Evolutionary conservation across 2,888 invertebrate species (phyloP).

Genomic region (Blera fallax): DNA sequence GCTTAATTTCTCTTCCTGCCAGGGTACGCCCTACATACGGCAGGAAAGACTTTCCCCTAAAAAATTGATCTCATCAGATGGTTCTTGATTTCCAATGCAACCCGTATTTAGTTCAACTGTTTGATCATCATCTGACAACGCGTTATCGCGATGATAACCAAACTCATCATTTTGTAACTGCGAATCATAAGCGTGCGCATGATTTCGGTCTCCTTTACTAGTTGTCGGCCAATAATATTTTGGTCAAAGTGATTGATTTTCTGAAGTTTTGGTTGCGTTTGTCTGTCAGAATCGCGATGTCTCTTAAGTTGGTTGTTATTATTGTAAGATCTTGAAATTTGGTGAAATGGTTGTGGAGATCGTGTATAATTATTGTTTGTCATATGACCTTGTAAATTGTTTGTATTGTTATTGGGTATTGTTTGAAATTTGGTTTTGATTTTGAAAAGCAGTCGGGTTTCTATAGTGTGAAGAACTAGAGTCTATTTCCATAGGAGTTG

Average conservation of each 20-base stretch:
- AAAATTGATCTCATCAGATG: conserved; percentile 15
- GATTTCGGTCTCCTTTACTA: not conserved
- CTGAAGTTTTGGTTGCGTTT: conserved; percentile 7
- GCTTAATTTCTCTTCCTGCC: conserved; percentile 34
- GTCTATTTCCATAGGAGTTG: not conserved
- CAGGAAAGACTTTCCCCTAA: not conserved
- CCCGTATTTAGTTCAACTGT: not conserved
- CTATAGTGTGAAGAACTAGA: conserved; percentile 2
- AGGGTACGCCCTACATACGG: conserved; percentile 5
- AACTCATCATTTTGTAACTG: not conserved
- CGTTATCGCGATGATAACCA: not conserved
- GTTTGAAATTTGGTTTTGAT: not conserved
- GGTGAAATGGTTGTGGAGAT: conserved; percentile 2
- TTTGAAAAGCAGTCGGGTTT: conserved; percentile 12
- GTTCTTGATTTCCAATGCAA: conserved; percentile 1
- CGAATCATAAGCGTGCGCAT: not conserved
- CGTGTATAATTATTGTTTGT: not conserved
- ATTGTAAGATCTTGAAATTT: not conserved
- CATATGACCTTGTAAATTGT: not conserved
- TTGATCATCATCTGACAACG: not conserved
- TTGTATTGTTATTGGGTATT: not conserved
- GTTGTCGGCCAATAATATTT: not conserved
- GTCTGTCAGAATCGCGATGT: conserved; percentile 7
- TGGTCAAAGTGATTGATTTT: conserved; percentile 5
- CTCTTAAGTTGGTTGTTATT: not conserved